phyloP scores from a whole-genome alignment of 2,888 invertebrate species.

The Drosophila mettleri region DNA sequence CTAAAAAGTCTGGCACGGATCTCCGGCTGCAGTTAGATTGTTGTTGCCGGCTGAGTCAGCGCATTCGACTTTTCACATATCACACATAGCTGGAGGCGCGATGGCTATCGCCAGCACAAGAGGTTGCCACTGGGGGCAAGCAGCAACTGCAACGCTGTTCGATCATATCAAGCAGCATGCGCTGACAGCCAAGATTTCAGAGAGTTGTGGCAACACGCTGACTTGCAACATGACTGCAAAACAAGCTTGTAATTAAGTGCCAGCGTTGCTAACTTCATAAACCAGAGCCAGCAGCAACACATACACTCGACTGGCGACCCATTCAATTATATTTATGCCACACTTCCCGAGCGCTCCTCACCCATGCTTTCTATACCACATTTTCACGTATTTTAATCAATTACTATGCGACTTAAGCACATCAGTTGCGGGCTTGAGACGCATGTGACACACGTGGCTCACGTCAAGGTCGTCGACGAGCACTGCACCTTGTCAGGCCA shows the following conservation, averaged over 20 bases:
- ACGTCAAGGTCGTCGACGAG: slow-evolving; percentile 47
- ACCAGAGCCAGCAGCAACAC: slow-evolving; percentile 26
- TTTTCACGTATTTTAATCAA: neutral
- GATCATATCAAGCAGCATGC: slow-evolving; percentile 73
- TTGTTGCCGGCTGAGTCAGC: slow-evolving; percentile 75
- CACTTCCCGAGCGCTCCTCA: no score
- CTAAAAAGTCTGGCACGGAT: neutral
- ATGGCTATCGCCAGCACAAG: slow-evolving; percentile 44
- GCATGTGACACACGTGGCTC: neutral
- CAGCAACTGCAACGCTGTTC: slow-evolving; percentile 57
- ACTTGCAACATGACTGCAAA: slow-evolving; percentile 56
- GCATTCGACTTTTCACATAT: slow-evolving; percentile 56
- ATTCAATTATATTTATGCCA: neutral
- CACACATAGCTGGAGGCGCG: slow-evolving; percentile 43
- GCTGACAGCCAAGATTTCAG: slow-evolving; percentile 69
- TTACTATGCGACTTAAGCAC: neutral
- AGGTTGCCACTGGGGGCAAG: slow-evolving; percentile 36
- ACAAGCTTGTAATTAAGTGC: slow-evolving; percentile 76
- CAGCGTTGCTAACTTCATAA: slow-evolving; percentile 21
- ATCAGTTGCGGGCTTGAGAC: no score
- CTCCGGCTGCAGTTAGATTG: neutral
- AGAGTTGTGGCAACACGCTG: slow-evolving; percentile 45
- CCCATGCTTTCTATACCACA: neutral
- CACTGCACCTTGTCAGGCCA: slow-evolving; percentile 30
- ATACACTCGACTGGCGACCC: slow-evolving; percentile 1